These are phyloP conservation scores for Drosophila flavopinicola DNA, from an alignment of 2,888 invertebrate genomes.

Conservation along the genomic window DNA sequence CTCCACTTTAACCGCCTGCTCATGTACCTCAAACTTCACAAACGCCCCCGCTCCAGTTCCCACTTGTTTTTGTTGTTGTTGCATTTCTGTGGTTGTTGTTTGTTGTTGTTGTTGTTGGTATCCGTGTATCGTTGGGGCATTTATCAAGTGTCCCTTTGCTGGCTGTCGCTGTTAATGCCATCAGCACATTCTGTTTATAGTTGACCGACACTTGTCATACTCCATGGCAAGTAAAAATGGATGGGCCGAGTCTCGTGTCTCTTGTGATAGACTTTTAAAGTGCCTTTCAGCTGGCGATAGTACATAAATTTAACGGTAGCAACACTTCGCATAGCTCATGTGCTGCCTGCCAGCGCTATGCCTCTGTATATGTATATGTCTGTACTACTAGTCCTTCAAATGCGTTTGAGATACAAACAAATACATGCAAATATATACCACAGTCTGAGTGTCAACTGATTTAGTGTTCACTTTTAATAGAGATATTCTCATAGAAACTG, in stretches of 20 bases:
- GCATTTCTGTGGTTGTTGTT: constrained; percentile 4
- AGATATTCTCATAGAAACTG: constrained; percentile 37
- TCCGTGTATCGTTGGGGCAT: constrained; percentile 23
- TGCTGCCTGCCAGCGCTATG: constrained; percentile 2
- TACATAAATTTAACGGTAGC: constrained; percentile 57
- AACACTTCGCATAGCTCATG: constrained; percentile 47
- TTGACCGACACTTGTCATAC: constrained; percentile 67
- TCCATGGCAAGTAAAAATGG: constrained; percentile 34
- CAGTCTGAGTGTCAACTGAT: constrained; percentile 21
- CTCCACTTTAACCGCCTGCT: constrained; percentile 7
- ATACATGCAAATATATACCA: neutral
- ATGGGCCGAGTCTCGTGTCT: constrained; percentile 14
- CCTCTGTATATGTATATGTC: constrained; percentile 5
- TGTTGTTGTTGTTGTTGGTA: constrained; percentile 14
- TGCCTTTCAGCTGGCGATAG: constrained; percentile 20
- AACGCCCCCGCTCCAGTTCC: neutral
- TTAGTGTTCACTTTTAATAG: constrained; percentile 44
- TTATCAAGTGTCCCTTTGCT: constrained; percentile 46
- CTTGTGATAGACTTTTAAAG: constrained; percentile 38
- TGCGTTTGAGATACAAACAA: constrained; percentile 15
- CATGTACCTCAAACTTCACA: constrained; percentile 5
- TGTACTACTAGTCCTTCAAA: neutral
- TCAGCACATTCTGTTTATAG: constrained; percentile 51
- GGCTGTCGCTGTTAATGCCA: constrained; percentile 10
- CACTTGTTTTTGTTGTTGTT: constrained; percentile 2